Evolutionary conservation across 2,113 vertebrate species (phyloP).

Genomic region (Mesoclemmys tuberculata): DNA sequence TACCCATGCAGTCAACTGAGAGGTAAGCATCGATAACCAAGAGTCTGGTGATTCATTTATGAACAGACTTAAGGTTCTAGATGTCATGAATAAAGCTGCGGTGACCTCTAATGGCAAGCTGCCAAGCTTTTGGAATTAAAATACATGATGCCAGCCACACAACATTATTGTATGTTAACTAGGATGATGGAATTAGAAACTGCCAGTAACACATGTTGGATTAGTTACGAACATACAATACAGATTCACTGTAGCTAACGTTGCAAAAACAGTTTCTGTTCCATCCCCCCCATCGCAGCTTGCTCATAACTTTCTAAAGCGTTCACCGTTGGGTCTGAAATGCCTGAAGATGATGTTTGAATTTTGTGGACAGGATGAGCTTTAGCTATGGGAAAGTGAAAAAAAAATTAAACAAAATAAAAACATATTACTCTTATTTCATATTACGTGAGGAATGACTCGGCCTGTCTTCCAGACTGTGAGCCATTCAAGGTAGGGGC

Average conservation of each 20-base stretch:
- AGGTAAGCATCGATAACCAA: neutral
- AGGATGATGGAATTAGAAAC: neutral
- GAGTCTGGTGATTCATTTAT: neutral
- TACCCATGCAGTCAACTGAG: slow-evolving; percentile 9
- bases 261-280: neutral
- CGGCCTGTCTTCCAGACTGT: neutral
- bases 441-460: neutral
- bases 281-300: neutral
- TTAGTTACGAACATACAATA: neutral
- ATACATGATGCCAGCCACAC: neutral
- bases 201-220: neutral
- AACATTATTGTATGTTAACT: accelerated
- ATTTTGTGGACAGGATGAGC: neutral
- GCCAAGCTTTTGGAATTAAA: slow-evolving; percentile 25
- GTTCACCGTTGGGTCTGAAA: neutral
- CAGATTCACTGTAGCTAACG: neutral
- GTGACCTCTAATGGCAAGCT: slow-evolving; percentile 5
- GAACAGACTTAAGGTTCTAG: neutral
- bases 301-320: neutral
- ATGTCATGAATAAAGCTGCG: neutral
- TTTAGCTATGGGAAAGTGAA: neutral
- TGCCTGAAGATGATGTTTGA: accelerated
- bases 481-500: accelerated
- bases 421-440: neutral
- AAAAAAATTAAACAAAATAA: accelerated